Evolutionary conservation across 2,113 vertebrate species (phyloP).

Genomic region (Camelus dromedarius): DNA sequence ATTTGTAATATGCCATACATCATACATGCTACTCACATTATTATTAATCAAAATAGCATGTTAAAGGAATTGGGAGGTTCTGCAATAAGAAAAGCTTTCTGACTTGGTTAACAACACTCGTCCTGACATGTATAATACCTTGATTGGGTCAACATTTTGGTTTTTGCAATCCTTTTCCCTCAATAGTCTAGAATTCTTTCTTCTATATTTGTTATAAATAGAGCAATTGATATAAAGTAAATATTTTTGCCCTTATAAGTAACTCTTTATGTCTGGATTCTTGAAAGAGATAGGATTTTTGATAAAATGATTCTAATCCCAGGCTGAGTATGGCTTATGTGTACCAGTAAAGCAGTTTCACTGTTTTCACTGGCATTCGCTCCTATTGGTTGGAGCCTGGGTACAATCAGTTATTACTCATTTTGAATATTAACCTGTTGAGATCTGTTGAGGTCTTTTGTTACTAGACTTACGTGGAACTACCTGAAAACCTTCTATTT

Average conservation of each 20-base stretch:
- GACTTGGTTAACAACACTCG: background rate
- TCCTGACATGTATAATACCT: background rate
- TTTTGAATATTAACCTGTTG: background rate
- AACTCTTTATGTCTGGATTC: background rate
- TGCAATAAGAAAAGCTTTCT: background rate
- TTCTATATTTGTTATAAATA: background rate
- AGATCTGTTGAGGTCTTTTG: background rate
- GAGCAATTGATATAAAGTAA: background rate
- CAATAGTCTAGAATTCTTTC: background rate
- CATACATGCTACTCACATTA: background rate
- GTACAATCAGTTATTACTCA: background rate
- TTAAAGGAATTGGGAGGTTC: background rate
- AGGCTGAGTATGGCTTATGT: too few species aligned
- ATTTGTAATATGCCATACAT: background rate
- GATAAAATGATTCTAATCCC: background rate
- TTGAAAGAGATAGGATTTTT: background rate
- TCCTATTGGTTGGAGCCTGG: background rate
- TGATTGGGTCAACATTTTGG: background rate
- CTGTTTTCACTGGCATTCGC: rapidly evolving
- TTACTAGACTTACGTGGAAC: background rate
- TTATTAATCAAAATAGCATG: background rate
- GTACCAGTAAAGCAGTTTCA: background rate
- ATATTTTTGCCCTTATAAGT: background rate
- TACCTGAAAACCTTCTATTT: background rate
- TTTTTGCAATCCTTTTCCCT: background rate